Conservation (phyloP, 2,113 vertebrate species). For the Oryzias javanicus region DNA sequence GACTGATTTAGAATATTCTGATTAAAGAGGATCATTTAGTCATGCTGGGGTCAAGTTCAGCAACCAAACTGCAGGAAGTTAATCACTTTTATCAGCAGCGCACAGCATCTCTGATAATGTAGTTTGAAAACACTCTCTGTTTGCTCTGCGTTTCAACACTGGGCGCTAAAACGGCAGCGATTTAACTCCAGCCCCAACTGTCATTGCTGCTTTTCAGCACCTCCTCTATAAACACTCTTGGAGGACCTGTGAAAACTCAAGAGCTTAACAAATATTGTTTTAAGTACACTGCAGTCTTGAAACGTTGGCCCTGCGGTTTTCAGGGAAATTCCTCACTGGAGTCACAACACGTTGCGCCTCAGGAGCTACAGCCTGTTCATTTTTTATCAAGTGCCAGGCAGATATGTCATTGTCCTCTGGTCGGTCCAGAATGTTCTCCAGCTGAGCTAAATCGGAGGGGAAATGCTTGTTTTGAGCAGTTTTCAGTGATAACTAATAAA, state of each 20-base stretch:
- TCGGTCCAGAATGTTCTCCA: slow-evolving; percentile 23
- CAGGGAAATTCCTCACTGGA: slow-evolving; percentile 67
- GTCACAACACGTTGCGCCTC: slow-evolving; percentile 35
- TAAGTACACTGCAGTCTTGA: slow-evolving; percentile 66
- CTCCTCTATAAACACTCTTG: slow-evolving; percentile 61
- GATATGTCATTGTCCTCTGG: slow-evolving; percentile 37
- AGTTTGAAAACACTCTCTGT: slow-evolving; percentile 56
- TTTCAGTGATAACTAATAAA: slow-evolving; percentile 13
- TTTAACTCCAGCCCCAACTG: slow-evolving; percentile 62
- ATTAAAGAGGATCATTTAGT: slow-evolving; percentile 19
- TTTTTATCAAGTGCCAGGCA: slow-evolving; percentile 59
- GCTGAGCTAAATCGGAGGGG: slow-evolving; percentile 18
- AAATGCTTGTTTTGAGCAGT: slow-evolving; percentile 43
- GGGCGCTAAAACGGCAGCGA: slow-evolving; percentile 46
- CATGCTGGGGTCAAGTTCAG: slow-evolving; percentile 22
- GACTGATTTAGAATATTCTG: slow-evolving; percentile 10
- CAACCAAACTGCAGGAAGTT: slow-evolving; percentile 48
- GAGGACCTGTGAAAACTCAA: slow-evolving; percentile 67
- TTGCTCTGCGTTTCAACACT: slow-evolving; percentile 57
- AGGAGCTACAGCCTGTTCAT: slow-evolving; percentile 13
- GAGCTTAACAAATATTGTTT: slow-evolving; percentile 72
- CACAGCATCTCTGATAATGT: slow-evolving; percentile 35
- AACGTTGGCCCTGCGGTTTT: slow-evolving; percentile 39
- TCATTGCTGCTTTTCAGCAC: slow-evolving; percentile 67
- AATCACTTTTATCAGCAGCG: slow-evolving; percentile 51